These are phyloP conservation scores for Gastrophysa polygoni DNA, from an alignment of 2,888 invertebrate genomes.

Conservation along the genomic window DNA sequence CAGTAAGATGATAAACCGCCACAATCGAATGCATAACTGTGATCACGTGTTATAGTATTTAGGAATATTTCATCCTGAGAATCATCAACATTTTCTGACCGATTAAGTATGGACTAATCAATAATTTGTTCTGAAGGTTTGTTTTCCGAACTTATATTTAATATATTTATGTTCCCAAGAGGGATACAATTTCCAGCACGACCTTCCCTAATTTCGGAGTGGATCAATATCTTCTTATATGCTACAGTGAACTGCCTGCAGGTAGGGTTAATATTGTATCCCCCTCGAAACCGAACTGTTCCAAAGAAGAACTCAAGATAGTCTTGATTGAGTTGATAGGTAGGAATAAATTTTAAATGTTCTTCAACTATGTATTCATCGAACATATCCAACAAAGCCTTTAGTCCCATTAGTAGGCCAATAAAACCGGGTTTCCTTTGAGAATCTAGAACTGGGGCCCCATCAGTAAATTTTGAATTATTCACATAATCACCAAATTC, in stretches of 20 bases:
- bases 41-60: conserved; percentile 13
- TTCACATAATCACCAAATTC: too few relatives aligned
- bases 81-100: conserved; percentile 12
- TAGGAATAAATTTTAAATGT: conserved; percentile 17
- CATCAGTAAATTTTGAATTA: too few relatives aligned
- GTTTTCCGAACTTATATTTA: conserved; percentile 24
- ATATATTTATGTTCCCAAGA: conserved; percentile 27
- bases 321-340: conserved; percentile 31
- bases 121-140: conserved; percentile 27
- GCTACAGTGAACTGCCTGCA: conserved; percentile 21
- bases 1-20: conserved; percentile 20
- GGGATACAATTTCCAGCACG: conserved; percentile 22
- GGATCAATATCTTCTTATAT: conserved; percentile 24
- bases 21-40: conserved; percentile 11
- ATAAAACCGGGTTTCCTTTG: not conserved
- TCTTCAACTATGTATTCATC: not conserved
- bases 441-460: too few relatives aligned
- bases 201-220: conserved; percentile 21
- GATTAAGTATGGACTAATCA: conserved; percentile 18
- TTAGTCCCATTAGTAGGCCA: not conserved
- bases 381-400: not conserved
- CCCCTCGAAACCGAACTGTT: conserved; percentile 23
- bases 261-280: conserved; percentile 34
- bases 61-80: not conserved
- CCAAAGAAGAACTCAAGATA: conserved; percentile 32